Evolutionary conservation across 2,888 invertebrate genomes (phyloP).

Genomic region (Ectemnius continuus): DNA sequence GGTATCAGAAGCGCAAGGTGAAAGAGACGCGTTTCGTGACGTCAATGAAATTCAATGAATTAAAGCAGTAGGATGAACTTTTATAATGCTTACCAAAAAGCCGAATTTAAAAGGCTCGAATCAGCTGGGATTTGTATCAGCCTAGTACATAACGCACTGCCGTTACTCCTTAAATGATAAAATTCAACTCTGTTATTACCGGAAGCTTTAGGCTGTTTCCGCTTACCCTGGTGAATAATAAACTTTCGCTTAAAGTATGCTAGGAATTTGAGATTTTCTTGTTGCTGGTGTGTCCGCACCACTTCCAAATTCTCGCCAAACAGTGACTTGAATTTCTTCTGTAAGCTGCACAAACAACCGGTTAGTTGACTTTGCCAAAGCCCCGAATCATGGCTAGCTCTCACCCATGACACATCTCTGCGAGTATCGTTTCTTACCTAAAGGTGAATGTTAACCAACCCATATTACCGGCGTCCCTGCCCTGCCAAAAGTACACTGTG

Average conservation of each 20-base stretch:
- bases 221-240: constrained; percentile 93
- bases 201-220: constrained; percentile 80
- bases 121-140: constrained; percentile 94
- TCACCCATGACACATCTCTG: no score
- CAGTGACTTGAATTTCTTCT: constrained; percentile 93
- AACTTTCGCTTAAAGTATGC: constrained; percentile 97
- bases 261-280: constrained; percentile 98
- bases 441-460: constrained; percentile 99
- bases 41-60: not conserved
- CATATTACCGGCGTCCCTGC: constrained; percentile 97
- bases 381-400: not conserved
- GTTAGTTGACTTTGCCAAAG: not conserved
- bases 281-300: constrained; percentile 97
- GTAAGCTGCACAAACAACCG: constrained; percentile 79
- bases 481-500: constrained; percentile 99
- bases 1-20: not conserved
- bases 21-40: not conserved
- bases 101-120: constrained; percentile 92
- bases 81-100: constrained; percentile 88
- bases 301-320: constrained; percentile 96
- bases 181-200: constrained; percentile 85
- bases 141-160: constrained; percentile 94
- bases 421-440: constrained; percentile 78
- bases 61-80: not conserved
- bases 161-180: constrained; percentile 97